A percentile compares a stretch with the other conserved stretches of the same genome.
phyloP scores from a whole-genome alignment of 1,140 invertebrate genomes.

The Rhyacophila brunnea region DNA sequence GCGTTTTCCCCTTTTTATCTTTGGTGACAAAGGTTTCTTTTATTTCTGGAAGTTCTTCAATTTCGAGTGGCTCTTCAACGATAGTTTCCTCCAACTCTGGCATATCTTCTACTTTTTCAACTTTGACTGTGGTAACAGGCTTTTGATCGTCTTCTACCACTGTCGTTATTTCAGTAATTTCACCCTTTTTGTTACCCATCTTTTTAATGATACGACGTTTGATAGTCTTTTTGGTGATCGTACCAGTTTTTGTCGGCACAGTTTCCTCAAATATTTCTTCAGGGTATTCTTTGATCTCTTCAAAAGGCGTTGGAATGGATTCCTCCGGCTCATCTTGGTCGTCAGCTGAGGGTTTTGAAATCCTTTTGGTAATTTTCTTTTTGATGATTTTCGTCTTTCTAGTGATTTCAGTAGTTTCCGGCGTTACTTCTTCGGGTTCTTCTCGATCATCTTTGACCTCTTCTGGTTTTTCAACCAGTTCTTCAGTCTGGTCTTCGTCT shows the following conservation, averaged over 20 bases:
- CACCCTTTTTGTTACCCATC: constrained; percentile 36
- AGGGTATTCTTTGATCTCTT: constrained; percentile 32
- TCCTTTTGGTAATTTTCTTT: too few species aligned
- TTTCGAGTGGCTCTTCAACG: constrained; percentile 42
- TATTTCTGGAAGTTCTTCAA: constrained; percentile 37
- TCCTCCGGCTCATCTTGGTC: background rate
- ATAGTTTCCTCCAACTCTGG: constrained; percentile 28
- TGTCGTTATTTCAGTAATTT: constrained; percentile 40
- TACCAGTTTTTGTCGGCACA: constrained; percentile 35
- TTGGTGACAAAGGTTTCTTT: constrained; percentile 5
- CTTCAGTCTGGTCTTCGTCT: background rate
- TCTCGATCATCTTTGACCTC: background rate
- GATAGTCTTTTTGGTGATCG: constrained; percentile 36
- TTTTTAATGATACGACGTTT: constrained; percentile 40
- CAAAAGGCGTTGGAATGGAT: constrained; percentile 13
- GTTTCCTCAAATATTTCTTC: constrained; percentile 41
- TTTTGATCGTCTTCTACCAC: constrained; percentile 40
- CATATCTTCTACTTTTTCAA: constrained; percentile 26
- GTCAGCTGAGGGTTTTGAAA: too few species aligned
- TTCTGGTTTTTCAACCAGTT: background rate
- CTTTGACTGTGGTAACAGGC: constrained; percentile 38
- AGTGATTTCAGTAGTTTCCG: constrained; percentile 12
- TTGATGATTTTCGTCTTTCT: too few species aligned
- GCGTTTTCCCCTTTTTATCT: constrained; percentile 29
- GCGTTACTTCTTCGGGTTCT: background rate